Percentiles rank a stretch among this genome's conserved stretches.
phyloP scores from a whole-genome alignment of 2,888 invertebrate species.

The Nephrocerus scutellatus region DNA sequence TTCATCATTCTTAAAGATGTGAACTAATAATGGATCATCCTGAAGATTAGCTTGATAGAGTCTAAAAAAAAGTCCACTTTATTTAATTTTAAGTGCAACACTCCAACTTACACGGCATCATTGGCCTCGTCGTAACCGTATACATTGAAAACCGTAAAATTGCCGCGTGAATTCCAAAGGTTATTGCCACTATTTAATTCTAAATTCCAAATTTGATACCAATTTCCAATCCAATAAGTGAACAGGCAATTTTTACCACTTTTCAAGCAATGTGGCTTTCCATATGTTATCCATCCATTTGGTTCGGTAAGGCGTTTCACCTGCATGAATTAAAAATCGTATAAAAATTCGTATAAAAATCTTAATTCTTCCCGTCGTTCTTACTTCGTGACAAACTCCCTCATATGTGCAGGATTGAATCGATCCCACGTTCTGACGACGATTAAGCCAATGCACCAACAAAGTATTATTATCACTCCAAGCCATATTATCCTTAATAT shows the following conservation, averaged over 20 bases:
- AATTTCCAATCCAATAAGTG: conserved; percentile 48
- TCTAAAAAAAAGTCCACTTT: conserved; percentile 46
- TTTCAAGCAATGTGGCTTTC: conserved; percentile 47
- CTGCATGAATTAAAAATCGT: conserved; percentile 33
- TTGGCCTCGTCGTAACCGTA: conserved; percentile 57
- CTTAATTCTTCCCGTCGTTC: background rate
- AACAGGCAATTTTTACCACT: conserved; percentile 34
- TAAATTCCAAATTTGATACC: conserved; percentile 45
- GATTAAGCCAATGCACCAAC: conserved; percentile 73
- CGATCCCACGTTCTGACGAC: conserved; percentile 64
- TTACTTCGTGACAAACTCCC: conserved; percentile 33
- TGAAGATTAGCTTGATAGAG: conserved; percentile 65
- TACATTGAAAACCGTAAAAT: conserved; percentile 55
- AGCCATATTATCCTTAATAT: conserved; percentile 61
- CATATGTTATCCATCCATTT: conserved; percentile 64
- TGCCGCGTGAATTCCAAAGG: conserved; percentile 42
- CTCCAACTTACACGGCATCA: conserved; percentile 51
- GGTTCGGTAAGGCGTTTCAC: conserved; percentile 53
- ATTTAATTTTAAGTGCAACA: background rate
- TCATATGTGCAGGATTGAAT: conserved; percentile 33
- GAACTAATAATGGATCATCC: conserved; percentile 60
- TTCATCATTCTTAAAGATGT: conserved; percentile 53
- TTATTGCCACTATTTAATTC: conserved; percentile 36
- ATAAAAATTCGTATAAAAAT: too few species aligned
- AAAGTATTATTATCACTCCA: conserved; percentile 67